Evolutionary conservation across 35 echinoderm and acorn worm genomes (phyloP).

Genomic region (Lytechinus variegatus): DNA sequence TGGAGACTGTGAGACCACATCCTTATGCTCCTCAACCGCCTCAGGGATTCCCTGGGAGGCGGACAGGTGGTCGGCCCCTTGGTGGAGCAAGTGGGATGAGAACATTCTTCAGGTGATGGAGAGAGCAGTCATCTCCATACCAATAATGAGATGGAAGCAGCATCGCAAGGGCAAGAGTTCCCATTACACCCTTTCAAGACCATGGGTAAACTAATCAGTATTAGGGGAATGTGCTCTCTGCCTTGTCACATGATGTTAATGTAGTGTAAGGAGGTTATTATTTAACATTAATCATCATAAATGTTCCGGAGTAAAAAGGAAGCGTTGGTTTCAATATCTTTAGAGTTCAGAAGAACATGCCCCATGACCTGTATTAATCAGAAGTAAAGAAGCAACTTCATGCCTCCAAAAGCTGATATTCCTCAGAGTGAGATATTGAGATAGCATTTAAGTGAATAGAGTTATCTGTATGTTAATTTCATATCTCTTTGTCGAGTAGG

Average conservation of each 20-base stretch:
- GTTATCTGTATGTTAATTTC: too few relatives aligned
- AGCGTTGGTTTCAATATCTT: too few relatives aligned
- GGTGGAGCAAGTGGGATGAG: slow-evolving; percentile 26
- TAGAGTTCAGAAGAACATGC: neutral
- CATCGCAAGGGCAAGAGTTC: neutral
- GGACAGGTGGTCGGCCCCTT: neutral
- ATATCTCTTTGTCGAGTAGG: too few relatives aligned
- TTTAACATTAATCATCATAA: neutral
- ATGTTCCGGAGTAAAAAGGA: neutral
- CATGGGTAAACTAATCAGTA: neutral
- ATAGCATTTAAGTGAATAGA: too few relatives aligned
- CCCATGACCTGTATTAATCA: too few relatives aligned
- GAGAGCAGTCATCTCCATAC: neutral
- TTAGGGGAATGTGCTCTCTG: neutral
- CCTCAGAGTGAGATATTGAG: too few relatives aligned
- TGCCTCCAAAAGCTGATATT: too few relatives aligned
- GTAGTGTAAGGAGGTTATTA: neutral
- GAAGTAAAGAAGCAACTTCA: too few relatives aligned
- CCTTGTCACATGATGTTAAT: neutral
- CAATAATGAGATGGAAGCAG: neutral
- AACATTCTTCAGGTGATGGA: neutral
- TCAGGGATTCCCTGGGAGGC: neutral
- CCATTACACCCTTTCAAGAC: neutral
- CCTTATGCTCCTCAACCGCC: slow-evolving; percentile 15
- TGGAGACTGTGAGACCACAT: slow-evolving; percentile 15